These are phyloP conservation scores for Glyptemys insculpta DNA, from an alignment of 2,797 vertebrate species.

Conservation along the genomic window DNA sequence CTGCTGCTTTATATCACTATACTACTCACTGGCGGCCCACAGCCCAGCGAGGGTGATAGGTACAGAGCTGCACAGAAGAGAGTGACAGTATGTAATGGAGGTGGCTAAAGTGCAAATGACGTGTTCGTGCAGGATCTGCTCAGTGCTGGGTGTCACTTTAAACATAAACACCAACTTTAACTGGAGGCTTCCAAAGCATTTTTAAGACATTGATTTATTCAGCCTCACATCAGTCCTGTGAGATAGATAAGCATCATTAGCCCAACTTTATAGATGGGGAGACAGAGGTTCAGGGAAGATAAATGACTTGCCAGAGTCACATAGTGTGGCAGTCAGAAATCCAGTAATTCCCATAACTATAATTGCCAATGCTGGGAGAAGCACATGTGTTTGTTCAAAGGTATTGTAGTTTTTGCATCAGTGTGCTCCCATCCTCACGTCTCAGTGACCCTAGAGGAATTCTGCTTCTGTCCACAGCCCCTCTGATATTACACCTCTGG, in stretches of 20 bases:
- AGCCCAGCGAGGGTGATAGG: fast-evolving
- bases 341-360: conserved; percentile 21
- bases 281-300: not conserved
- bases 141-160: not conserved
- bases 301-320: not conserved
- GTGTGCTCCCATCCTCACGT: not conserved
- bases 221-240: not conserved
- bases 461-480: conserved; percentile 35
- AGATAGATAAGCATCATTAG: not conserved
- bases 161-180: fast-evolving
- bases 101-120: not conserved
- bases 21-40: not conserved
- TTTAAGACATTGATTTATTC: not conserved
- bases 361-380: not conserved
- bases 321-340: not conserved
- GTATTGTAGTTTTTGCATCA: conserved; percentile 36
- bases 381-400: conserved; percentile 38
- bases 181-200: not conserved
- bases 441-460: not conserved
- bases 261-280: not conserved
- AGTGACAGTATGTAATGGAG: not conserved
- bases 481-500: not conserved
- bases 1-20: conserved; percentile 19
- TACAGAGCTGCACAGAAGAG: not conserved
- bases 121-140: not conserved